Conservation (phyloP, 2,797 vertebrate species). For the Centroberyx gerrardi region DNA sequence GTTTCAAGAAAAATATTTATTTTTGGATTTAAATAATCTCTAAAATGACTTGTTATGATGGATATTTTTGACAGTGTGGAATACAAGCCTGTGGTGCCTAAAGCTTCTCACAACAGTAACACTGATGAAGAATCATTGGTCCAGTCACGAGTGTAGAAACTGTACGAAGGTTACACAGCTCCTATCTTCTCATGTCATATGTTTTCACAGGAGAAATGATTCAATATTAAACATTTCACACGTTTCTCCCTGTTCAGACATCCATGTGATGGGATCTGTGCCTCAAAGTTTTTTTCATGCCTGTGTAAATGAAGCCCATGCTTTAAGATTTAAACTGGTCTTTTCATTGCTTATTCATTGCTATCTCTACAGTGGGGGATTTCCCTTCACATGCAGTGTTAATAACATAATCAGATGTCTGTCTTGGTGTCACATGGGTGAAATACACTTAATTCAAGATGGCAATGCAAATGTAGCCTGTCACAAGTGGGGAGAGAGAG, state of each 20-base stretch:
- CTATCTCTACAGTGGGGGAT: conserved; percentile 2
- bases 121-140: conserved; percentile 6
- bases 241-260: background rate
- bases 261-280: background rate
- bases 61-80: background rate
- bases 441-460: conserved; percentile 53
- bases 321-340: background rate
- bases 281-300: background rate
- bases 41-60: no score
- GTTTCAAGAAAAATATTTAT: no score
- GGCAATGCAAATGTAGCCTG: conserved; percentile 53
- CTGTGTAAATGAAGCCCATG: background rate
- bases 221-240: background rate
- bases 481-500: conserved; percentile 10
- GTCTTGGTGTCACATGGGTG: conserved; percentile 34
- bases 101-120: background rate
- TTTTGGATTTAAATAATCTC: no score
- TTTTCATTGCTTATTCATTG: conserved; percentile 32
- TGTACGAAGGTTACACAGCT: background rate
- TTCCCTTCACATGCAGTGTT: conserved; percentile 7
- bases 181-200: background rate
- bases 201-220: background rate
- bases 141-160: background rate
- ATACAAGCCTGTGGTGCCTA: background rate
- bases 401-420: conserved; percentile 12